phyloP scores from a whole-genome alignment of 2,113 vertebrate genomes.

The Calyptommatus sinebrachiatus region DNA sequence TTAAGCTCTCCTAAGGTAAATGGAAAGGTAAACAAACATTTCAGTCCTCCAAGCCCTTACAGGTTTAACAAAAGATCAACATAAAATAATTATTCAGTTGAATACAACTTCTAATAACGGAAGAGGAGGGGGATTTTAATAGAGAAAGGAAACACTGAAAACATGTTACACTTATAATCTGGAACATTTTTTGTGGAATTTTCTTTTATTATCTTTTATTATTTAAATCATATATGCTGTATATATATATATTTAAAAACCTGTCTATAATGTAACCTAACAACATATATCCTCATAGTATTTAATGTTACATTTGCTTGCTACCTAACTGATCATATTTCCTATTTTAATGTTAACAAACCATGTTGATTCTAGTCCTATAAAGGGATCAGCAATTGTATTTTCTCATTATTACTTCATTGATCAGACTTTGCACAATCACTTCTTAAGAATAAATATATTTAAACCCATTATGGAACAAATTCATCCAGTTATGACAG shows the following conservation, averaged over 20 bases:
- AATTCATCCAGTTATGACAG: slow-evolving; percentile 21
- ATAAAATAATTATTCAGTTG: no score
- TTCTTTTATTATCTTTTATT: no score
- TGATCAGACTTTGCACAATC: slow-evolving; percentile 4
- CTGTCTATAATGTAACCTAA: neutral
- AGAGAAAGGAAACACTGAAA: no score
- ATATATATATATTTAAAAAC: neutral
- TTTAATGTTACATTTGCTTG: slow-evolving; percentile 21
- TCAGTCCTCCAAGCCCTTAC: no score
- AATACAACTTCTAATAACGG: neutral
- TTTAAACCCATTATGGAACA: neutral
- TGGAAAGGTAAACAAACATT: no score
- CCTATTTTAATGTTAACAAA: slow-evolving; percentile 37
- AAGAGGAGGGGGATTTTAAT: neutral
- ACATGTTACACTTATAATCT: no score
- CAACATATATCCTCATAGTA: neutral
- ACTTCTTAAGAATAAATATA: slow-evolving; percentile 24
- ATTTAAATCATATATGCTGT: neutral
- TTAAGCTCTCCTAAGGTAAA: no score
- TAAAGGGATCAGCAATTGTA: slow-evolving; percentile 9
- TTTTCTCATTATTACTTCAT: slow-evolving; percentile 14
- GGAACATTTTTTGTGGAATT: no score
- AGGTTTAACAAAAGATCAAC: no score
- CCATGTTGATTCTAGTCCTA: slow-evolving; percentile 1
- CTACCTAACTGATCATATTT: slow-evolving; percentile 16